Evolutionary conservation across 2,113 vertebrate species (phyloP), one percentile per base, ranked within the genome.

Genomic region (Ibidorhyncha struthersii): DNA sequence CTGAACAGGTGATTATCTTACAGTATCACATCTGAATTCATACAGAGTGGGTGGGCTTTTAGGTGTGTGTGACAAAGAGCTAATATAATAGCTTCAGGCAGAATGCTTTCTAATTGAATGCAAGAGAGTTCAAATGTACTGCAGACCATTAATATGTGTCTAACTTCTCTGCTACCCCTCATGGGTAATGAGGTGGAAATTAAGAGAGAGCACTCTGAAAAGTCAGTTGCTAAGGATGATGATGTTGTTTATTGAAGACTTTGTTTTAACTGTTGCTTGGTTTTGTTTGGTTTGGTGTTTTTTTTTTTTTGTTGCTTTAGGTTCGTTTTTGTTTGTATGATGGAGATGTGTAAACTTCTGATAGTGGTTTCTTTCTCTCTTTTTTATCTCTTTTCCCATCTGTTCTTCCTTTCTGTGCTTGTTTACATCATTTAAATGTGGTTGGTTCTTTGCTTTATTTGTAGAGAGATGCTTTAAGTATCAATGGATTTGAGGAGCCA

Each of bases 121-220:
- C 76, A 43, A 50, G 66, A 70, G 77, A 85, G 77, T 92, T 96
- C 92, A 96, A 36, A 91, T 80, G 49, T 52, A 36, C 66, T 89
- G 67, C 73, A 85, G 47, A 40, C 73, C 83, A 86, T 95, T 86
- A 93, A 70, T 84, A 89, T 11, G 49, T 66, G 73, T 92, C 40
- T 6, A 88, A 65, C 76, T 96, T 90, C 40, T 86, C 71, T 90
- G 76, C 47, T 94, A 29, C 34, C 66, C 89, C 36, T 88, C 45
- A 17, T 63, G 81, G 67, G 36, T 93, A 87, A 96, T 91, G 82
- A 94, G n/a, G 38, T 86, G 53, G 71, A 95, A 94, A 94, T 95
- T 62, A 40, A 58, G 91, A 72, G 43, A 71, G 62, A 92, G 89
- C 34, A 25, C 80, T 82, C 67, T 49, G 45, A 82, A 53, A 77